A percentile compares a stretch with the other conserved stretches of the same genome.
Evolutionary conservation across 2,888 invertebrate species (phyloP).

Genomic region (Mythimna loreyi): DNA sequence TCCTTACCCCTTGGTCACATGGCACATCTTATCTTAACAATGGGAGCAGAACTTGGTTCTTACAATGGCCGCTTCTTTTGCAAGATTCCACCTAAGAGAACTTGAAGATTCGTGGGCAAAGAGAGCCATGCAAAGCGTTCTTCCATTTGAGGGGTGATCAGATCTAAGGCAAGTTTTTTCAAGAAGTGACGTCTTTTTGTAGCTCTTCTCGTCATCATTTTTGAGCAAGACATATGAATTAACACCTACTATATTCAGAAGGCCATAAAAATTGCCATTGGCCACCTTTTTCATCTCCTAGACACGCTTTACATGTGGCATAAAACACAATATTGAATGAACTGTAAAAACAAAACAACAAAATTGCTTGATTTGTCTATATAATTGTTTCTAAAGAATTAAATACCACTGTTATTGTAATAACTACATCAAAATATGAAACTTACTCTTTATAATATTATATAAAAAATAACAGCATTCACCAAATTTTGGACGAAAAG

Average conservation of each 20-base stretch:
- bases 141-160: constrained; percentile 25
- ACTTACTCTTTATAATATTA: constrained; percentile 24
- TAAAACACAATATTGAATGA: constrained; percentile 28
- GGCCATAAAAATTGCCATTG: constrained; percentile 10
- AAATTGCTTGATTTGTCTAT: constrained; percentile 1
- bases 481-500: constrained; percentile 9
- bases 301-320: constrained; percentile 19
- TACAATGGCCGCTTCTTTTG: constrained; percentile 21
- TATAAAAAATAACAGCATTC: constrained; percentile 9
- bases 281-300: constrained; percentile 14
- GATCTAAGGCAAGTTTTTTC: constrained; percentile 20
- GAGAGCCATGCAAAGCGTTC: constrained; percentile 19
- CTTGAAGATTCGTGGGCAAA: constrained; percentile 28
- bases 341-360: constrained; percentile 13
- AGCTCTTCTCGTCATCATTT: constrained; percentile 9
- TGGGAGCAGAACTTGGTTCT: constrained; percentile 23
- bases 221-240: constrained; percentile 16
- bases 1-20: constrained; percentile 15
- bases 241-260: constrained; percentile 14
- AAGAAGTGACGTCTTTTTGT: constrained; percentile 16
- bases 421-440: constrained; percentile 21
- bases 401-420: constrained; percentile 15
- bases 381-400: background rate
- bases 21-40: constrained; percentile 17
- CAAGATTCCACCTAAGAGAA: constrained; percentile 19